Base-by-base conservation (phyloP, 2,888 invertebrate genomes). In the Lymantria monacha region DNA sequence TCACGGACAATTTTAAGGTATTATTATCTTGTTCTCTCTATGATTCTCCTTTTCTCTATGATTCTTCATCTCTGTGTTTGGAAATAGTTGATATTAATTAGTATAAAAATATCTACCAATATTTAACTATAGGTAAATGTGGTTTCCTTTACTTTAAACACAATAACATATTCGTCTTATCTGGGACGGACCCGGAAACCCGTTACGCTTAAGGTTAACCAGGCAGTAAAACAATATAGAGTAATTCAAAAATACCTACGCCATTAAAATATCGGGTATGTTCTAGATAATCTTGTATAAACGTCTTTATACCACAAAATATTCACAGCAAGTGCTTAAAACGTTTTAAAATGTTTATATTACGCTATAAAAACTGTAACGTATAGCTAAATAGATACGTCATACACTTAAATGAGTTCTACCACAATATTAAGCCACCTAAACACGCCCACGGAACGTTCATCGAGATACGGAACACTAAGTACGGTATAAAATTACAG, bases 381-480 rank as follows among this genome's bases (percentile, higher is more conserved):
- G 45, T 43, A 55, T 51, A 49, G 48, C 40, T 55, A 59, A 63
- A 63, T 57, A 52, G 47, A 45, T 48, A 42, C 58, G 54, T 51
- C 58, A 56, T 46, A 63, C 40, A 57, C 49, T 51, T 41, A 54
- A 66, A 62, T 66, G 55, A 48, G 55, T 58, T 59, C 51, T 40
- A 57, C 51, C 40, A 50, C 55, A 51, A 65, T 57, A 70, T 72
- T 70, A 70, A 67, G 69, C 62, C 61, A 61, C 55, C 69, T 62
- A 66, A 72, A 70, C 72, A 75, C 74, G 73, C 71, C 64, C 70
- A 69, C 70, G 65, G 69, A 61, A 66, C 73, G 79, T 76, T 70
- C 79, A 81, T 79, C 79, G 78, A 73, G 81, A 84, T 77, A 85
- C 87, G 87, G 86, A 88, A 89, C 82, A 79, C 80, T 80, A 75